Percentiles rank a stretch among this genome's conserved stretches.
These are phyloP conservation scores for Macropus fuliginosus DNA, from an alignment of 2,797 vertebrate genomes.

Conservation along the genomic window DNA sequence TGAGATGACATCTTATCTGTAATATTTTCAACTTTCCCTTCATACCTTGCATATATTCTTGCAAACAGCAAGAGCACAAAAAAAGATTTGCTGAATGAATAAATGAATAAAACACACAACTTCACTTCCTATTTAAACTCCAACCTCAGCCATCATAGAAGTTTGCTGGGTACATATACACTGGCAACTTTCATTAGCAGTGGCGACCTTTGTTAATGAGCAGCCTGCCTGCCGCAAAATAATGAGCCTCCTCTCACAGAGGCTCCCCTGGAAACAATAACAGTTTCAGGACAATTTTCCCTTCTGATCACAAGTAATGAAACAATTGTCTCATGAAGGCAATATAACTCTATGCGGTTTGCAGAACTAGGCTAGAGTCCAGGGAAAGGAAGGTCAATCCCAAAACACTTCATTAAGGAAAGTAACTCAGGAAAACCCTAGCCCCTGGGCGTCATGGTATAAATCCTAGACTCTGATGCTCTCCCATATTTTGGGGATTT, in stretches of 20 bases:
- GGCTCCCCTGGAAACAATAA: not conserved
- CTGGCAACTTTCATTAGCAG: not conserved
- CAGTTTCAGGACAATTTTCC: accelerated
- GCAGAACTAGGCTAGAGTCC: not conserved
- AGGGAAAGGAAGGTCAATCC: not conserved
- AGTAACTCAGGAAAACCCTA: not conserved
- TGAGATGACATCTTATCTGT: not conserved
- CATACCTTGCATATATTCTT: not conserved
- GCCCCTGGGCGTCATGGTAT: not conserved
- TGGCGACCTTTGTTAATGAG: accelerated
- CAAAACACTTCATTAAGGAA: not conserved
- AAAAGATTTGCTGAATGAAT: not conserved
- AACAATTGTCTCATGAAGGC: not conserved
- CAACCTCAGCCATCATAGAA: not conserved
- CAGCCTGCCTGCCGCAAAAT: not conserved
- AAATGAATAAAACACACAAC: not conserved
- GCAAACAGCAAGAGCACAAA: not conserved
- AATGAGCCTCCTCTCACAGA: not conserved
- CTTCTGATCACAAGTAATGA: accelerated
- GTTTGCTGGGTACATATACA: not conserved
- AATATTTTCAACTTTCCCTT: not conserved
- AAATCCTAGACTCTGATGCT: not conserved
- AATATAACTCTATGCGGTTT: not conserved
- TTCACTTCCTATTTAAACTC: not conserved
- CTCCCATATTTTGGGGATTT: not conserved